phyloP scores from a whole-genome alignment of 2,888 invertebrate species.

The Tinea pellionella region DNA sequence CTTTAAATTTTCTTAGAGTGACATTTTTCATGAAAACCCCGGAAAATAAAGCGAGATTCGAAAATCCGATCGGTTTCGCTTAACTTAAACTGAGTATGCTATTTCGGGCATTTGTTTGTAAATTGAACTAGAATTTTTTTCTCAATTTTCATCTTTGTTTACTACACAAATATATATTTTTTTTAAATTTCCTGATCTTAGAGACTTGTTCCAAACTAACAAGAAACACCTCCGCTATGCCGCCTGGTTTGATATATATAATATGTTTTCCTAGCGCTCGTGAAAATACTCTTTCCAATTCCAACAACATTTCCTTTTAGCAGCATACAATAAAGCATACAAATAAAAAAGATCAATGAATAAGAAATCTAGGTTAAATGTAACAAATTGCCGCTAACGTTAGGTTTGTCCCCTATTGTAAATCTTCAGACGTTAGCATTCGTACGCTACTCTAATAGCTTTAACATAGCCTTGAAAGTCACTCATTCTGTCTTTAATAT shows the following conservation, averaged over 20 bases:
- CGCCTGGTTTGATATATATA: no score
- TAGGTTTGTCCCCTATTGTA: background rate
- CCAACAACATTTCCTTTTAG: no score
- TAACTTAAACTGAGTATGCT: background rate
- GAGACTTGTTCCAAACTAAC: no score
- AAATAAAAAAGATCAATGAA: no score
- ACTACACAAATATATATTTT: no score
- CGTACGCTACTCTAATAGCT: background rate
- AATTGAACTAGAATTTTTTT: background rate
- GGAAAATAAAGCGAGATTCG: background rate
- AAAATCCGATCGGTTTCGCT: background rate
- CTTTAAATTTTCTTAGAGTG: background rate
- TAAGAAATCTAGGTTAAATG: background rate
- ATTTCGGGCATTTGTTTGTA: background rate
- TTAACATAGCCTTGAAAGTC: background rate
- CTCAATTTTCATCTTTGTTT: no score
- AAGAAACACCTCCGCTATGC: no score
- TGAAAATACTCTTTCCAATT: no score
- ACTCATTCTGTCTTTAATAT: background rate
- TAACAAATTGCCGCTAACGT: background rate
- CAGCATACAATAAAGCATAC: no score
- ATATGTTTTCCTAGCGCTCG: no score
- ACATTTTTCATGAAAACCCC: slow-evolving; percentile 6
- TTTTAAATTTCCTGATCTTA: no score
- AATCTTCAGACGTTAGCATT: background rate